Evolutionary conservation across 2,888 invertebrate genomes (phyloP).

Genomic region (Raillietiella orientalis): DNA sequence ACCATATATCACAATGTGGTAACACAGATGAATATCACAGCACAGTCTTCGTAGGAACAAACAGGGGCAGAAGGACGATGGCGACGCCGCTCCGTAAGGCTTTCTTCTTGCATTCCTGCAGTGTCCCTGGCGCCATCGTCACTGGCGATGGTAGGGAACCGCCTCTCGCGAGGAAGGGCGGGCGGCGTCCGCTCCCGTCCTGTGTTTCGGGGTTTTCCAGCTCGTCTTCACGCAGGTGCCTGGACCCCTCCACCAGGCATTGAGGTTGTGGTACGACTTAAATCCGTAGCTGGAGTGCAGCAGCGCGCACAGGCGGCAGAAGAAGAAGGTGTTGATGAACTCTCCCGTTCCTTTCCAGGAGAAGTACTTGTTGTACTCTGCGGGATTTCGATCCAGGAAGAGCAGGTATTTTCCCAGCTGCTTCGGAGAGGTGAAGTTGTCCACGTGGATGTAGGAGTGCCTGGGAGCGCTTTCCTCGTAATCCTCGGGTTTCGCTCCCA

Average conservation of each 20-base stretch:
- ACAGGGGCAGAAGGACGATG: no score
- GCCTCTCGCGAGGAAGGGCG: no score
- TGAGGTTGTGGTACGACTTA: slow-evolving; percentile 44
- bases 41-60: no score
- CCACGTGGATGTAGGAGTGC: slow-evolving; percentile 77
- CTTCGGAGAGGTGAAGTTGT: slow-evolving; percentile 65
- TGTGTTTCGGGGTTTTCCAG: no score
- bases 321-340: slow-evolving; percentile 82
- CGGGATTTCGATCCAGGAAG: slow-evolving; percentile 52
- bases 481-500: slow-evolving; percentile 77
- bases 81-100: no score
- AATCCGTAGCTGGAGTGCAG: no score
- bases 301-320: slow-evolving; percentile 64
- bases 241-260: slow-evolving; percentile 68
- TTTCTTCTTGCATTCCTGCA: no score
- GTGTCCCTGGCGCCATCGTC: no score
- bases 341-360: slow-evolving; percentile 78
- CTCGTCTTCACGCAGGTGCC: slow-evolving; percentile 40
- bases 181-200: no score
- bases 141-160: no score
- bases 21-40: no score
- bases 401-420: slow-evolving; percentile 58
- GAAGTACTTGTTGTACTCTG: slow-evolving; percentile 75
- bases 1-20: no score
- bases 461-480: slow-evolving; percentile 61